A percentile compares a stretch with the other conserved stretches of the same genome.
Evolutionary conservation across 1,140 invertebrate genomes (phyloP).

Genomic region (Antheraea pernyi): DNA sequence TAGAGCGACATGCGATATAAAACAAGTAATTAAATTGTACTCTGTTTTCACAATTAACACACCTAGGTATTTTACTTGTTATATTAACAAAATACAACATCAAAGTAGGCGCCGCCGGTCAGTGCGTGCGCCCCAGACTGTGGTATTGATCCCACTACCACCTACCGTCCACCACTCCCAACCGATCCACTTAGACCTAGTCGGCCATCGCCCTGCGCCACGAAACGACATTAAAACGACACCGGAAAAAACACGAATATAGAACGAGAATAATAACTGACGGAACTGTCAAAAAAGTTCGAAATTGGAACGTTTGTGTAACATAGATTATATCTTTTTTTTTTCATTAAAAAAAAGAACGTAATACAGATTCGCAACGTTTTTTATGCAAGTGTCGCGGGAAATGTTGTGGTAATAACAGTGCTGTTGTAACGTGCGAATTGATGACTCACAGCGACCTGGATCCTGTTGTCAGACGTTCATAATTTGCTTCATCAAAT

Average conservation of each 20-base stretch:
- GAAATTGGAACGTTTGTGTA: conserved; percentile 14
- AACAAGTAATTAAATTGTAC: background rate
- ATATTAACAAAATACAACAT: conserved; percentile 51
- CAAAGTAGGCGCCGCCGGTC: conserved; percentile 45
- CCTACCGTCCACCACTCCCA: conserved; percentile 63
- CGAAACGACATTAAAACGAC: conserved; percentile 37
- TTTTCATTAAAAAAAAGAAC: conserved; percentile 4
- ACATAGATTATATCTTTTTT: conserved; percentile 20
- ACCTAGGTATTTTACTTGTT: conserved; percentile 25
- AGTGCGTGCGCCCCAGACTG: conserved; percentile 70
- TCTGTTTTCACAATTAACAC: conserved; percentile 9
- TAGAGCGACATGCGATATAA: background rate
- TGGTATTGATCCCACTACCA: conserved; percentile 74
- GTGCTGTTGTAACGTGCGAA: conserved; percentile 26
- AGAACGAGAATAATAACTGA: conserved; percentile 27
- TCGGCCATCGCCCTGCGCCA: conserved; percentile 66
- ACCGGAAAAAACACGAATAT: background rate
- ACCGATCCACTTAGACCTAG: conserved; percentile 52
- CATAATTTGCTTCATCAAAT: conserved; percentile 53
- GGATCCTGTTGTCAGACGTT: conserved; percentile 42
- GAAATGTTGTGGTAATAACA: conserved; percentile 10
- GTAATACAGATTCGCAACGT: conserved; percentile 15
- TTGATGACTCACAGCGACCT: conserved; percentile 54
- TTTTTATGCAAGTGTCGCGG: conserved; percentile 21
- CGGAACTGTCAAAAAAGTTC: conserved; percentile 32